Base-by-base conservation (phyloP, 2,113 vertebrate species). In the Gila orcuttii region DNA sequence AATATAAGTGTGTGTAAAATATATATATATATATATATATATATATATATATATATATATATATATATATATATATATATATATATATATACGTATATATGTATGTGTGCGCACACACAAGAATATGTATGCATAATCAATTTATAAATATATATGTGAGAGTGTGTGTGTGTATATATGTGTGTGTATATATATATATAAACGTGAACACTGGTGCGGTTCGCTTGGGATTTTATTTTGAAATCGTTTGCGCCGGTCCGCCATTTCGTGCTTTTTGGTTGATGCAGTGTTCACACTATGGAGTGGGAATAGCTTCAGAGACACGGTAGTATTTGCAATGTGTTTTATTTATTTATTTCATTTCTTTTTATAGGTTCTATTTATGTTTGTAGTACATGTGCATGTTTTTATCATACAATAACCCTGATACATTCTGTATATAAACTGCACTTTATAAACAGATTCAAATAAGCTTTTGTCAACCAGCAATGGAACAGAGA, bases 281-380 rank as follows among this genome's bases (percentile, higher is more conserved):
- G 62, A 68, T 87, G 86, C 86, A 57, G 25, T 4, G 9, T 87
- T 87, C 86, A 82, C 52, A 71, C 64, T 71, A 87, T 87, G 88
- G 83, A 85, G 86, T 81, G 75, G 78, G 28, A 82, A 55, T 89
- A 82, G 84, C 73, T 71, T n/a, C 60, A 82, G 45, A 85, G 3
- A 68, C n/a, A 62, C 73, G 86, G 86, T 89, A 79, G 23, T 55
- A 21, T 82, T 77, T 19, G 19, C 31, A 77, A 59, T 59, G 79
- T 45, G 47, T 66, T 3, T 28, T 66, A 2, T 39, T 71, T 13
- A n/a, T 42, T 6, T 80, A 6, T 36, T 50, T 23, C 2, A 23
- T 57, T 23, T 57, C 6, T 42, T 2, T n/a, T 50, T 17, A 28
- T 36, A n/a, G 28, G 17, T 31, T 36, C 2, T 75, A 9, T 33